phyloP scores from a whole-genome alignment of 1,140 invertebrate genomes.

The Neuroterus valhalla region DNA sequence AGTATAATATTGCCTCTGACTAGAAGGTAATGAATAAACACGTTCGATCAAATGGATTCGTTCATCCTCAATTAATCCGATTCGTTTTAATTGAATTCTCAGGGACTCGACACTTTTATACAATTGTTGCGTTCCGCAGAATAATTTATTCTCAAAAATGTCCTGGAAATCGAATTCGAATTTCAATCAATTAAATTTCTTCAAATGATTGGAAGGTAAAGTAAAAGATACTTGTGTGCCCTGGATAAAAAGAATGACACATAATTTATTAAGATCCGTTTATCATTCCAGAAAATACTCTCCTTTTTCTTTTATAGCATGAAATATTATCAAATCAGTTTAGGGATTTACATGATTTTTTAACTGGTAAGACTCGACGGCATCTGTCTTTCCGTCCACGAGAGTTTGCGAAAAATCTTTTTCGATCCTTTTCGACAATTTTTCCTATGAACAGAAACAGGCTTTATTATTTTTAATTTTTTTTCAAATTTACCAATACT shows the following conservation, averaged over 20 bases:
- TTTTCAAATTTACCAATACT: not conserved
- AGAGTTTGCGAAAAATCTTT: not conserved
- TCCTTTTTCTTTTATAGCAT: too few relatives aligned
- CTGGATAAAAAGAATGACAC: too few relatives aligned
- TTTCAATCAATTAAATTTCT: too few relatives aligned
- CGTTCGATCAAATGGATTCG: slow-evolving; percentile 22
- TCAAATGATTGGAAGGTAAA: too few relatives aligned
- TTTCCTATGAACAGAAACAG: not conserved
- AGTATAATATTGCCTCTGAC: not conserved
- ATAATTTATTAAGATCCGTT: too few relatives aligned
- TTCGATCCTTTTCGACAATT: not conserved
- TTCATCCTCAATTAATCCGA: slow-evolving; percentile 25
- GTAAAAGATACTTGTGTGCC: too few relatives aligned
- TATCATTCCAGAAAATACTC: too few relatives aligned
- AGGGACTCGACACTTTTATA: slow-evolving; percentile 4
- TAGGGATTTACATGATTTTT: slow-evolving; percentile 2
- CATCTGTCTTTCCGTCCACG: not conserved
- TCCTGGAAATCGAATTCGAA: not conserved
- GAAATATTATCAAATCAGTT: too few relatives aligned
- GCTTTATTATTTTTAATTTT: not conserved
- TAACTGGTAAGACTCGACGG: slow-evolving; percentile 3
- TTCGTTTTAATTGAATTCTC: slow-evolving; percentile 25
- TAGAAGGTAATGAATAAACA: slow-evolving; percentile 18
- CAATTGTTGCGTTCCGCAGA: slow-evolving; percentile 13
- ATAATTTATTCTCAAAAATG: slow-evolving; percentile 3